Conservation (phyloP, 1,140 invertebrate genomes). For the Drosophila sproati region DNA sequence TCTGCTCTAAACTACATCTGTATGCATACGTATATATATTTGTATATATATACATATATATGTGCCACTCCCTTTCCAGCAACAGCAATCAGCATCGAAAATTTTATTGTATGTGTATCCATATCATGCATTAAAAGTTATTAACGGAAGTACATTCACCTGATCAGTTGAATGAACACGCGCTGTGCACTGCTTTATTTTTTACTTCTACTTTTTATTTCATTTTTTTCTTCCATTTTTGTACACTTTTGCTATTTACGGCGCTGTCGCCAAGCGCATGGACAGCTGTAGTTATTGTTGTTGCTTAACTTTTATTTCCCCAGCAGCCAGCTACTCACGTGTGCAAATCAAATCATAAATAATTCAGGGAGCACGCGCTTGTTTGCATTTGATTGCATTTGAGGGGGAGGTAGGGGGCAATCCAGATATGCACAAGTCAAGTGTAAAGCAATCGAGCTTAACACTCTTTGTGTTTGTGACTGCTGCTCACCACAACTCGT, state of each 20-base stretch:
- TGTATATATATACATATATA: not conserved
- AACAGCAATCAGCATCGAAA: constrained; percentile 30
- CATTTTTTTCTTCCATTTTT: constrained; percentile 51
- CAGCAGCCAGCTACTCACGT: constrained; percentile 60
- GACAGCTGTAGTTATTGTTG: constrained; percentile 55
- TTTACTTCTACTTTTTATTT: constrained; percentile 60
- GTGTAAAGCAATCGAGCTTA: constrained; percentile 17
- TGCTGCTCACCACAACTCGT: constrained; percentile 11
- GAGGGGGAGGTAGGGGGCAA: not conserved
- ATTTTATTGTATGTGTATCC: constrained; percentile 6
- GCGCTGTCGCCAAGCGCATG: constrained; percentile 50
- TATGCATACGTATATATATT: not conserved
- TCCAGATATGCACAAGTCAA: constrained; percentile 33
- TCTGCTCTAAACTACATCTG: constrained; percentile 21
- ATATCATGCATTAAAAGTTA: constrained; percentile 52
- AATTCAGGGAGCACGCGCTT: constrained; percentile 65
- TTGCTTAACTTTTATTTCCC: not conserved
- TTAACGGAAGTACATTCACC: constrained; percentile 81
- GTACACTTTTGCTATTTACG: constrained; percentile 54
- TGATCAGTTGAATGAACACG: constrained; percentile 81
- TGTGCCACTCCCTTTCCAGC: constrained; percentile 61
- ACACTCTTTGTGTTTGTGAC: not conserved
- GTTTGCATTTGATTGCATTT: constrained; percentile 79
- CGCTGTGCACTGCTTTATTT: constrained; percentile 38
- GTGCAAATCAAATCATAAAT: constrained; percentile 58